Evolutionary conservation across 2,888 invertebrate genomes (phyloP).

Genomic region (Synergus itoensis): DNA sequence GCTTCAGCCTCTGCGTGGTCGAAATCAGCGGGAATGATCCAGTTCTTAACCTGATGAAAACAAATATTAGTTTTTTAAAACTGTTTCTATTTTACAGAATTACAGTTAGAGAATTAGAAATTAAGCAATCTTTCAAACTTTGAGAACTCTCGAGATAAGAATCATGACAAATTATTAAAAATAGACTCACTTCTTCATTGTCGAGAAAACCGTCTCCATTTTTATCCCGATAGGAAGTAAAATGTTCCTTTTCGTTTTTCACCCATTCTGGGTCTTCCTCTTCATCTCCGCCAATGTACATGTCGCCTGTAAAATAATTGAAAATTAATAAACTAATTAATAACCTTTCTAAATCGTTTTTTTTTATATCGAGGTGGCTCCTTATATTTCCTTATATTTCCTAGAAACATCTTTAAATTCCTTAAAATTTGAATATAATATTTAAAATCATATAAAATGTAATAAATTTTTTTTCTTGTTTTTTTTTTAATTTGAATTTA

Average conservation of each 20-base stretch:
- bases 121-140: too few species aligned
- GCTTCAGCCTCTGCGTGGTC: constrained; percentile 99
- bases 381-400: too few species aligned
- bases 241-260: constrained; percentile 94
- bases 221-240: constrained; percentile 88
- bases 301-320: constrained; percentile 82
- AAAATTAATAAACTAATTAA: too few species aligned
- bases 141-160: too few species aligned
- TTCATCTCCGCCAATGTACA: constrained; percentile 88
- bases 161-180: neutral
- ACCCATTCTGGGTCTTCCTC: constrained; percentile 97
- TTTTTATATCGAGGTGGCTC: too few species aligned
- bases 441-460: too few species aligned
- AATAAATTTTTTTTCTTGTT: too few species aligned
- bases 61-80: neutral
- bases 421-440: too few species aligned
- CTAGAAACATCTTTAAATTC: too few species aligned
- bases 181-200: constrained; percentile 85
- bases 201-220: constrained; percentile 96
- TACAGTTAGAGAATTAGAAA: too few species aligned
- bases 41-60: constrained; percentile 82
- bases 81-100: neutral
- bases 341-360: neutral
- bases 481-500: too few species aligned
- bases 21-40: constrained; percentile 97